Base-by-base conservation (phyloP, 2,888 invertebrate genomes). In the Drosophila prostipennis region DNA sequence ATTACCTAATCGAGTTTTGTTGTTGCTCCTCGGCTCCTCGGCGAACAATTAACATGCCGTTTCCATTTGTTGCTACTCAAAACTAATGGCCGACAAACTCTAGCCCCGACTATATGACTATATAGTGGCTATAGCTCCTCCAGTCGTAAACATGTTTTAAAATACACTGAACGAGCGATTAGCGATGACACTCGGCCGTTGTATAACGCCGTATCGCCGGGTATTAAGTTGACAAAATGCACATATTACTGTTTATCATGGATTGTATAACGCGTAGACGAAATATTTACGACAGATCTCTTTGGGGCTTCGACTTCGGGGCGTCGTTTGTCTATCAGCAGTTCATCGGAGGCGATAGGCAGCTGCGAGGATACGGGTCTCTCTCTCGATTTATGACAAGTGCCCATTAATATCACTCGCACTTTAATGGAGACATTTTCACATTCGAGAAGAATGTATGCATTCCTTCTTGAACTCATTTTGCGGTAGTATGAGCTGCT, bases 1-100 rank as follows among this genome's bases (percentile, higher is more conserved):
- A 86, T 86, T 84, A 69, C 81, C 80, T 81, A 83, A 86, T 83
- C 64, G 79, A 73, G 64, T 76, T 80, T 49, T 49, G 63, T 54
- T 61, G 64, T 32, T 53, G 59, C 26, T 26, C 26, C 26, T 26
- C 39, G 37, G 36, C 65, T 59, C 32, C 70, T 49, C 42, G 32
- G 57, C 60, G 65, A 58, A 80, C 81, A 81, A 80, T 81, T 82
- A 82, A 81, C 81, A 84, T 79, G 73, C 78, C 74, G 71, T 78
- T 81, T 72, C 71, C 78, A 83, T 81, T 85, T 65, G 71, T 46
- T 48, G 53, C 59, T 74, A 42, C 58, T 63, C 74, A 60, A 56
- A 67, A 43, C 76, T 78, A 79, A 80, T 76, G 68, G 68, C 65
- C 48, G 71, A 74, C 74, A 63, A 49, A 68, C 49, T 67, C 52